phyloP scores from a whole-genome alignment of 2,888 invertebrate genomes.

The Eristalis intricaria region DNA sequence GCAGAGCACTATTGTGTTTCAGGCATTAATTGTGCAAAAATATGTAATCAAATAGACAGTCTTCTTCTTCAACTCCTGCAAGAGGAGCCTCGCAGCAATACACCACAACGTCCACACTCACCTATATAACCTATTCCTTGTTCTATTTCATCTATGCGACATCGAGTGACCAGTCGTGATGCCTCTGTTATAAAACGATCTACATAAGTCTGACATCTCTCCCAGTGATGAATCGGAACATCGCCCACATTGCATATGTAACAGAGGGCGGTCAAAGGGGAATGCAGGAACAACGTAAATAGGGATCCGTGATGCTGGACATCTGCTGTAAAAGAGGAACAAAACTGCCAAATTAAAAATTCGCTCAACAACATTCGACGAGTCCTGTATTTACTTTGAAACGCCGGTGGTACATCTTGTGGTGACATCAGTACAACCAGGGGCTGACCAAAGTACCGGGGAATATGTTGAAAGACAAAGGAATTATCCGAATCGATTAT shows the following conservation, averaged over 20 bases:
- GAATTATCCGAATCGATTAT: conserved; percentile 98
- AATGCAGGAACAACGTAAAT: conserved; percentile 97
- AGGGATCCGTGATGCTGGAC: conserved; percentile 94
- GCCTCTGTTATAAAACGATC: conserved; percentile 95
- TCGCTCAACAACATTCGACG: not conserved
- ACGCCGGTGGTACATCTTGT: conserved; percentile 91
- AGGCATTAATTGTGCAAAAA: too few relatives aligned
- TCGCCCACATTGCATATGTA: conserved; percentile 94
- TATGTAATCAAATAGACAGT: too few relatives aligned
- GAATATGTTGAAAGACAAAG: conserved; percentile 94
- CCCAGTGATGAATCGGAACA: conserved; percentile 93
- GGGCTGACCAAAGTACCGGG: conserved; percentile 95
- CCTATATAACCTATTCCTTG: conserved; percentile 82
- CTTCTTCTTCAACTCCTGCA: too few relatives aligned
- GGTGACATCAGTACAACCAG: conserved; percentile 96
- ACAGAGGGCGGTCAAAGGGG: conserved; percentile 95
- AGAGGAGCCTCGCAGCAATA: not conserved
- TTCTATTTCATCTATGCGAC: conserved; percentile 88
- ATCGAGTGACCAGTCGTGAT: conserved; percentile 90
- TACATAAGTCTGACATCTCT: conserved; percentile 92
- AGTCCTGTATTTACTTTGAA: conserved; percentile 85
- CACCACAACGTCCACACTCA: conserved; percentile 55
- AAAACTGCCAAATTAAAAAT: not conserved
- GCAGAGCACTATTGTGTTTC: too few relatives aligned
- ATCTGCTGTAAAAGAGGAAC: conserved; percentile 82